These are phyloP conservation scores for Psittacus erithacus DNA, from an alignment of 2,113 vertebrate species.

Conservation along the genomic window DNA sequence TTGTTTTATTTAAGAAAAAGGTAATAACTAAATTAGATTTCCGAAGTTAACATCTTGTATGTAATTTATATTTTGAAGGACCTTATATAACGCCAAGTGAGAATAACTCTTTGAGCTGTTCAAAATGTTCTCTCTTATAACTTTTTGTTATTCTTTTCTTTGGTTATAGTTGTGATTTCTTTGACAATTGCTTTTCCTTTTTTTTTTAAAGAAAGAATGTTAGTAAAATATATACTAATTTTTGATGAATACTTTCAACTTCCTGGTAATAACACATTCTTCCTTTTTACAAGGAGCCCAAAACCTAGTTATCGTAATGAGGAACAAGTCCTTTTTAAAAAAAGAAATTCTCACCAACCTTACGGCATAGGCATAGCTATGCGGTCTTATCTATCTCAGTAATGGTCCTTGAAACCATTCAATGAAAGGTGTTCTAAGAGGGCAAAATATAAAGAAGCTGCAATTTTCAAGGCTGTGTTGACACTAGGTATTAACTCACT, in stretches of 20 bases:
- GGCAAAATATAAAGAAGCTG: neutral
- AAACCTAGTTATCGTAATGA: neutral
- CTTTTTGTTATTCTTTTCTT: neutral
- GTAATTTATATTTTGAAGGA: conserved; percentile 31
- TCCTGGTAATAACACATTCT: neutral
- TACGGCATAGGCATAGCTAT: neutral
- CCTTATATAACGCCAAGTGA: neutral
- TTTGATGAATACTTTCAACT: neutral
- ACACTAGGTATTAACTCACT: neutral
- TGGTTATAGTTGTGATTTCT: neutral
- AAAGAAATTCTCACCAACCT: neutral
- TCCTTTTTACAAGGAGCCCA: neutral
- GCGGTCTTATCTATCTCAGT: neutral
- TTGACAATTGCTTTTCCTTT: neutral
- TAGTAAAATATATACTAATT: neutral
- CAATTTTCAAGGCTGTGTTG: neutral
- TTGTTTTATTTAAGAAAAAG: neutral
- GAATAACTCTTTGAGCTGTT: conserved; percentile 5
- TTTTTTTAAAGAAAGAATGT: neutral
- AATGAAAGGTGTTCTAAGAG: neutral
- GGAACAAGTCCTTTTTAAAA: neutral
- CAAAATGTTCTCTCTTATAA: neutral
- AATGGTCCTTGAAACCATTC: neutral
- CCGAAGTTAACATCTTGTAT: conserved; percentile 10
- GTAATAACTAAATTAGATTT: conserved; percentile 49